These are phyloP conservation scores for Amphiura filiformis DNA, from an alignment of 35 echinoderm and acorn worm species.

Conservation along the genomic window DNA sequence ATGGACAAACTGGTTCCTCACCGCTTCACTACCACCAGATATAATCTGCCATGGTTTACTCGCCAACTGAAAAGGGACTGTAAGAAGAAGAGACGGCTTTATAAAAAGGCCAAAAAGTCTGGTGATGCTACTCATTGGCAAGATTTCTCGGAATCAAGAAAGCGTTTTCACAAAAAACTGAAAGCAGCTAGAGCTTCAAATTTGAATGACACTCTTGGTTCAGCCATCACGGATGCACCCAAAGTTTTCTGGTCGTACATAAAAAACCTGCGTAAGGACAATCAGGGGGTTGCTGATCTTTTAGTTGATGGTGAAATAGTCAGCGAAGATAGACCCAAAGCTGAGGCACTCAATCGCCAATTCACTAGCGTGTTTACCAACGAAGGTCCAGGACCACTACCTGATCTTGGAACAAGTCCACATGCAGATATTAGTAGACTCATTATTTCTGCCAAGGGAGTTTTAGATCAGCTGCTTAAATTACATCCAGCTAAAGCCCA, in stretches of 20 bases:
- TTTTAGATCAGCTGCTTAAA: conserved; percentile 10
- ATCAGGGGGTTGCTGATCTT: conserved; percentile 22
- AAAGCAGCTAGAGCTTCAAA: not conserved
- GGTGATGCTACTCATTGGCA: not conserved
- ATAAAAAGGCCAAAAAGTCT: not conserved
- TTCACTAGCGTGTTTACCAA: conserved; percentile 33
- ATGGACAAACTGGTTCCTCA: conserved; percentile 24
- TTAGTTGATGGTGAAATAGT: not conserved
- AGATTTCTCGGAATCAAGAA: not conserved
- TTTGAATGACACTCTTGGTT: not conserved
- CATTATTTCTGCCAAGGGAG: conserved; percentile 9
- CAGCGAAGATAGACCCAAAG: conserved; percentile 24
- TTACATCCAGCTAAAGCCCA: conserved; percentile 37
- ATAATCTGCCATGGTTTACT: conserved; percentile 42
- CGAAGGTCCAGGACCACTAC: not conserved
- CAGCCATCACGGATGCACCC: not conserved
- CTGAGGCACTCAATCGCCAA: conserved; percentile 31
- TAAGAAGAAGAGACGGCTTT: conserved; percentile 11
- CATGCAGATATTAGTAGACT: conserved; percentile 7
- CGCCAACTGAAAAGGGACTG: not conserved
- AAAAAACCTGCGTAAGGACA: conserved; percentile 1
- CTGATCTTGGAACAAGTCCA: not conserved
- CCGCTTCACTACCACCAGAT: not conserved
- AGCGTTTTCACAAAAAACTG: conserved; percentile 5
- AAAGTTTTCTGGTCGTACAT: conserved; percentile 50